phyloP scores from a whole-genome alignment of 23 tunicate species.

The Styela clava region DNA sequence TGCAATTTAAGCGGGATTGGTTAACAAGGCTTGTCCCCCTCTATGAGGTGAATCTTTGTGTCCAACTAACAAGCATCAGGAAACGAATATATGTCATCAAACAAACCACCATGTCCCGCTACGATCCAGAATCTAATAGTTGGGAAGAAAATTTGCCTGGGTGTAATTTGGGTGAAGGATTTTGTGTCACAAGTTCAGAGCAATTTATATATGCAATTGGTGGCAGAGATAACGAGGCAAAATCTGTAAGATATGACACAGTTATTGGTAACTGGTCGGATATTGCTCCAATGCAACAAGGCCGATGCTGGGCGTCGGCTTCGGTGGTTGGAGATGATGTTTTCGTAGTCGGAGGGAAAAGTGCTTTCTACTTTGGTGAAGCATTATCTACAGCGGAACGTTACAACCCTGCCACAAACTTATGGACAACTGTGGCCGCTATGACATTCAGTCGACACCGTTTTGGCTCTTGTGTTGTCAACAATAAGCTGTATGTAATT shows the following conservation, averaged over 20 bases:
- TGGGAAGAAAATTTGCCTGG: background rate
- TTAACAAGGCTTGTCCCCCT: too few species aligned
- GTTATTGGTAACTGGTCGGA: background rate
- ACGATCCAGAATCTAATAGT: background rate
- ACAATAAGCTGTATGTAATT: background rate
- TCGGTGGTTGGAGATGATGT: background rate
- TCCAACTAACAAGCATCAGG: background rate
- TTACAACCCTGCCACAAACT: background rate
- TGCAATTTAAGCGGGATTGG: background rate
- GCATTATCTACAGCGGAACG: background rate
- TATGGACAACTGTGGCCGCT: background rate
- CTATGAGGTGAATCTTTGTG: background rate
- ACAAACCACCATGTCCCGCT: background rate
- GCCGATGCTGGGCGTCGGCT: background rate
- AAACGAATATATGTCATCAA: background rate
- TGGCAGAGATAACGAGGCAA: too few species aligned
- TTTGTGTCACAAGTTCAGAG: background rate
- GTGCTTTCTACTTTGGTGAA: background rate
- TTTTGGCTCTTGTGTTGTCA: background rate
- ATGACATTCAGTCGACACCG: background rate
- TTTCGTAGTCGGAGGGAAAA: background rate
- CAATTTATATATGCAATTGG: background rate
- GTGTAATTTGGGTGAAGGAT: background rate
- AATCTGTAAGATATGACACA: background rate
- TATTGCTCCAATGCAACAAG: background rate